Percentiles rank a stretch among this genome's conserved stretches.
These are phyloP conservation scores for Atta colombica DNA, from an alignment of 1,140 invertebrate species.

Conservation along the genomic window DNA sequence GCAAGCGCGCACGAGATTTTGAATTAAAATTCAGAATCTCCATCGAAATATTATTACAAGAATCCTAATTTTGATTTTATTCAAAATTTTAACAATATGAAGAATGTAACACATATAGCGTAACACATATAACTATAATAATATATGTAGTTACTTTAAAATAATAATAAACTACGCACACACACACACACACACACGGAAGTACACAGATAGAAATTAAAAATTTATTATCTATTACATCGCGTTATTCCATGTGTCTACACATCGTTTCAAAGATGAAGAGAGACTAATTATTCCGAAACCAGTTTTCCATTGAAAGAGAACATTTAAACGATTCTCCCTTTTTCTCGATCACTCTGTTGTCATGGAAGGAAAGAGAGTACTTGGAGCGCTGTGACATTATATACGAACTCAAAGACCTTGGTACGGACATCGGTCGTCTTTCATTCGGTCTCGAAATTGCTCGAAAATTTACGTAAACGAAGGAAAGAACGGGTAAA, in stretches of 20 bases:
- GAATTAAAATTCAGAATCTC: slow-evolving; percentile 1
- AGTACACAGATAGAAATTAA: background rate
- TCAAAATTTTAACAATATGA: slow-evolving; percentile 3
- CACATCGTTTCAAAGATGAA: slow-evolving; percentile 19
- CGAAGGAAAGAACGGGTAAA: slow-evolving; percentile 64
- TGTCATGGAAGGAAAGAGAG: slow-evolving; percentile 49
- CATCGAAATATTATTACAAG: background rate
- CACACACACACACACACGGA: background rate
- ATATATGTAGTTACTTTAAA: background rate
- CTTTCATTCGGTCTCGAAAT: slow-evolving; percentile 66
- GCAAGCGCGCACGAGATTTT: background rate
- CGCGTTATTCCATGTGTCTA: slow-evolving; percentile 5
- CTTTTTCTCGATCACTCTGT: slow-evolving; percentile 34
- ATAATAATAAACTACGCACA: background rate
- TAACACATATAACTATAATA: background rate
- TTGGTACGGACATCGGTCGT: background rate
- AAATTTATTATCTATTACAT: background rate
- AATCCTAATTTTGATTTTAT: background rate
- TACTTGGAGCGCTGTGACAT: slow-evolving; percentile 68
- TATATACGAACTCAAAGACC: slow-evolving; percentile 56
- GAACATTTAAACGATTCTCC: slow-evolving; percentile 68
- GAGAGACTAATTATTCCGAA: slow-evolving; percentile 27
- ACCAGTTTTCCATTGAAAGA: slow-evolving; percentile 76
- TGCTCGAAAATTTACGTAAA: slow-evolving; percentile 75
- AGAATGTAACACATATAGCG: no score